Evolutionary conservation across 2,888 invertebrate species (phyloP).

Genomic region (Argyresthia goedartella): DNA sequence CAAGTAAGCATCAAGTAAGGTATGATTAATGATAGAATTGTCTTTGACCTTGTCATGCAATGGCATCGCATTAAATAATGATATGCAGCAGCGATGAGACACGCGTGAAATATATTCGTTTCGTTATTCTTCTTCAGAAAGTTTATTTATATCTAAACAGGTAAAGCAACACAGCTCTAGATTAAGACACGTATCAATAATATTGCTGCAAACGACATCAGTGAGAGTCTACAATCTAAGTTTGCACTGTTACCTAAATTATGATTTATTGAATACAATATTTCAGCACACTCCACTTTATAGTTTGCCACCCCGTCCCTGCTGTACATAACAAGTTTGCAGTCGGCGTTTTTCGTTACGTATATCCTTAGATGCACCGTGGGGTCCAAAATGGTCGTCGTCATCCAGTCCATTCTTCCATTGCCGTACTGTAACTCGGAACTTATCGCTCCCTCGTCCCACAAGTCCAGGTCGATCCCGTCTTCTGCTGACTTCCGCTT

Average conservation of each 20-base stretch:
- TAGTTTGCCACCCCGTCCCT: constrained; percentile 51
- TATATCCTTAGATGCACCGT: constrained; percentile 43
- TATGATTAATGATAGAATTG: no score
- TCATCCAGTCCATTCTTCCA: constrained; percentile 37
- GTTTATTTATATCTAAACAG: no score
- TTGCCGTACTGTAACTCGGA: constrained; percentile 18
- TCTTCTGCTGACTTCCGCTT: constrained; percentile 48
- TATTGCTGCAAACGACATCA: no score
- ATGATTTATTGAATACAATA: constrained; percentile 43
- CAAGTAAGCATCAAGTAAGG: no score
- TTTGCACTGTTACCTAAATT: not conserved
- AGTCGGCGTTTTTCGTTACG: constrained; percentile 42
- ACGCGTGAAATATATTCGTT: no score
- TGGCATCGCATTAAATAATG: no score
- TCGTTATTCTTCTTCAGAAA: no score
- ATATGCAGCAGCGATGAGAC: no score
- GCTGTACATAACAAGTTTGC: constrained; percentile 49
- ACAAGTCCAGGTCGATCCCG: constrained; percentile 44
- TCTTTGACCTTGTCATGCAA: no score
- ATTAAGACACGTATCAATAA: no score
- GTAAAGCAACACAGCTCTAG: no score
- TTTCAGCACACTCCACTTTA: constrained; percentile 41
- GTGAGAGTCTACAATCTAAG: not conserved
- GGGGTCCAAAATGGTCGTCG: constrained; percentile 45
- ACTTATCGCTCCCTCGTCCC: constrained; percentile 39